Base-by-base conservation (phyloP, 2,888 invertebrate genomes). In the Harpalus rufipes region DNA sequence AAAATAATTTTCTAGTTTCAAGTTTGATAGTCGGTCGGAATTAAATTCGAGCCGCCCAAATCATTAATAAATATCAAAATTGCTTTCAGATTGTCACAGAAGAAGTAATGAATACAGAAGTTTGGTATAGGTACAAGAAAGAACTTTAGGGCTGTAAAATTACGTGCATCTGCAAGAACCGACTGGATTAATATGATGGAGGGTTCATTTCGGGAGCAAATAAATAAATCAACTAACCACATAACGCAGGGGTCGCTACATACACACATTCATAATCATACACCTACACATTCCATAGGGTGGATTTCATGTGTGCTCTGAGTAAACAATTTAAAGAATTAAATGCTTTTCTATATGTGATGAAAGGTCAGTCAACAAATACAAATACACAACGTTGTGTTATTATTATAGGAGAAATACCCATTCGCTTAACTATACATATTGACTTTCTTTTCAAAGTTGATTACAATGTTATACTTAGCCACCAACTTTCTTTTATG, bases 171-270 rank as follows among this genome's bases (percentile, higher is more conserved):
- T 44, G 72, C 44, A 74, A 74, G 44, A 8, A 74, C 16, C 1
- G 8, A 44, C 16, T 74, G 25, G 72, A 44, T 74, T 74, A 74
- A 74, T 74, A 74, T 74, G 72, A 74, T 74, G 72, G 44, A 74
- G 72, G 72, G 72, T 74, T 44, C 14, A 74, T 74, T 74, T 14
- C 51, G 72, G 72, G 72, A 41, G 39, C 72, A 74, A 74, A 74
- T 74, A 74, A 74, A 74, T 74, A 74, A 74, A 74, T 74, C 72
- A 74, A 44, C 72, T 18, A 74, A 74, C 72, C 72, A 74, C 72
- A 74, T 74, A 44, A 16, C 2, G 4, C 41, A 16, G 44, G 18
- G 72, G 41, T n/a, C 12, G 44, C 16, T 44, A 41, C 10, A 44
- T 12, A 51, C 44, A 51, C 44, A 51, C 10, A n/a, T n/a, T 12